These are phyloP conservation scores for Xenops minutus DNA, from an alignment of 2,797 vertebrate genomes.

Conservation along the genomic window DNA sequence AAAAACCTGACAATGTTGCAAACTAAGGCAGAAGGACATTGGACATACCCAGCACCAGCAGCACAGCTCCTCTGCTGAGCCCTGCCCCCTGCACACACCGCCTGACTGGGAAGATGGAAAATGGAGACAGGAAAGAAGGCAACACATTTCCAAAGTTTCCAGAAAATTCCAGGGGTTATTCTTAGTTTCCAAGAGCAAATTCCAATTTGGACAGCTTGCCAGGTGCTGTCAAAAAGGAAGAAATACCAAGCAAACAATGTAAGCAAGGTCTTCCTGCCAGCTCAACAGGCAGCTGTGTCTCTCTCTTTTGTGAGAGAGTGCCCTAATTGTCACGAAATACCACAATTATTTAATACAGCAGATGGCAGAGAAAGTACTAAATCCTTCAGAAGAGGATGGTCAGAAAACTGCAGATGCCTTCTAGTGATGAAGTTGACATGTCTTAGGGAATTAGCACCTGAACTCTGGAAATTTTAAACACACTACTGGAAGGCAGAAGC, in stretches of 20 bases:
- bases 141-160: not conserved
- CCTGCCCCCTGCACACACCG: fast-evolving
- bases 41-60: not conserved
- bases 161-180: not conserved
- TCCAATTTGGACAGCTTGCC: not conserved
- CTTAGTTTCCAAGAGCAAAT: not conserved
- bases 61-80: fast-evolving
- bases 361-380: not conserved
- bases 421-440: not conserved
- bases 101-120: not conserved
- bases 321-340: not conserved
- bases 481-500: not conserved
- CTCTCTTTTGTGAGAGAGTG: not conserved
- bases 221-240: not conserved
- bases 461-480: not conserved
- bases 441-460: not conserved
- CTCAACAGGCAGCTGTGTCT: not conserved
- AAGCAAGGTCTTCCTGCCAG: not conserved
- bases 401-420: not conserved
- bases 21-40: not conserved
- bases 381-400: not conserved
- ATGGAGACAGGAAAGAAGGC: not conserved
- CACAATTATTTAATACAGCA: not conserved
- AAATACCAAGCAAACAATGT: not conserved
- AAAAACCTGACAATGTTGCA: not conserved